Conservation (phyloP, 1,140 invertebrate species). For the Phocides pigmalion region DNA sequence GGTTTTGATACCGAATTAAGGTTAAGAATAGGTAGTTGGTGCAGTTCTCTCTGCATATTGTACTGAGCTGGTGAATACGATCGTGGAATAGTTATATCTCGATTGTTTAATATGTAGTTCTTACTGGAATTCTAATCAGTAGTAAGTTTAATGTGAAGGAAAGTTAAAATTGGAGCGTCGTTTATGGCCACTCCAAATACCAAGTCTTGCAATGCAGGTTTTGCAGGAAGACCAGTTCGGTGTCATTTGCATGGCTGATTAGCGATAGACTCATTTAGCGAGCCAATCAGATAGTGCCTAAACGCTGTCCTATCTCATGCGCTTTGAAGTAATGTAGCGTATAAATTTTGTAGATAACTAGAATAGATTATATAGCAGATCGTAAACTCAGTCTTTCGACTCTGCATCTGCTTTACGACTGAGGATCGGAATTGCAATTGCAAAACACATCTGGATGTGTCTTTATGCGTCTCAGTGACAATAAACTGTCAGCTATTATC, state of each 20-base stretch:
- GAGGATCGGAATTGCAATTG: no score
- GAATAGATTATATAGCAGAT: constrained; percentile 18
- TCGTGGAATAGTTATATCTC: no score
- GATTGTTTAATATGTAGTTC: not conserved
- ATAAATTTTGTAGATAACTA: constrained; percentile 29
- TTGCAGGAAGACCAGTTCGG: constrained; percentile 24
- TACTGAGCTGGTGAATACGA: no score
- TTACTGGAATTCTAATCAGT: not conserved
- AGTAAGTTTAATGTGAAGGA: constrained; percentile 2
- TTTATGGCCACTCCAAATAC: constrained; percentile 28
- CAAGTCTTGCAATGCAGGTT: constrained; percentile 6
- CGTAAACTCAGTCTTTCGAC: constrained; percentile 12
- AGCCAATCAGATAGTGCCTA: constrained; percentile 24
- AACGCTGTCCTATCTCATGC: constrained; percentile 23
- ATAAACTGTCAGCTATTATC: no score
- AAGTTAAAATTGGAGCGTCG: constrained; percentile 20
- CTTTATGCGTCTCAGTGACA: no score
- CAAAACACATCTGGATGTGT: no score
- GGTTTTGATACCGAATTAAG: no score
- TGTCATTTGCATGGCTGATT: constrained; percentile 31
- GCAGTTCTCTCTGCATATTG: no score
- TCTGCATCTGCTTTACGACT: constrained; percentile 10
- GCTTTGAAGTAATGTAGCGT: constrained; percentile 28
- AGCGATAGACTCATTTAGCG: constrained; percentile 31
- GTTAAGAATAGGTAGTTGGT: no score